Conservation (phyloP, 2,888 invertebrate species). For the Melanophora roralis region DNA sequence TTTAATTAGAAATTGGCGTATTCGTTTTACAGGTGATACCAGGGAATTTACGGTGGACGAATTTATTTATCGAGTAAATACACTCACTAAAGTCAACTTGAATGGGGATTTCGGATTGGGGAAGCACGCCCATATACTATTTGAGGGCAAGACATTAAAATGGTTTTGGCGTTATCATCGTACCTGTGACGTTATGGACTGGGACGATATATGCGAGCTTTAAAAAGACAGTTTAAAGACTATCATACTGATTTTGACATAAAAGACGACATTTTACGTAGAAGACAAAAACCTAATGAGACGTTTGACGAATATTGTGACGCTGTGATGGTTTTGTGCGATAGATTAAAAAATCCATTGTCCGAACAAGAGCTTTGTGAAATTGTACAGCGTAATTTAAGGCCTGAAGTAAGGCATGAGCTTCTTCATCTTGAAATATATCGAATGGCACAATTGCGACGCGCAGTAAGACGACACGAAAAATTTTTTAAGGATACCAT, state of each 20-base stretch:
- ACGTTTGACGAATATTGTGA: neutral
- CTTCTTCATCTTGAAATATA: no score
- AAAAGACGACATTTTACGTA: neutral
- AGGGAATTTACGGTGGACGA: neutral
- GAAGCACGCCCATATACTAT: neutral
- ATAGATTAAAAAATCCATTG: neutral
- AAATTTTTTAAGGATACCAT: no score
- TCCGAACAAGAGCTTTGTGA: neutral
- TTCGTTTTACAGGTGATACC: no score
- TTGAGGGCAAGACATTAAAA: neutral
- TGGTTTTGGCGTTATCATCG: neutral
- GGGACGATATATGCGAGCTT: neutral
- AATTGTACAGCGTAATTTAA: no score
- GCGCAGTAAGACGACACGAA: no score
- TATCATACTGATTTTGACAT: neutral
- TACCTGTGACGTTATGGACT: neutral
- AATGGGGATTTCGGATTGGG: neutral
- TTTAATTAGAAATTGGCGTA: no score
- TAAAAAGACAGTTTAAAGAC: neutral
- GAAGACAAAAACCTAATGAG: neutral
- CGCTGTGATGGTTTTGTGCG: neutral
- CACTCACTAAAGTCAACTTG: neutral
- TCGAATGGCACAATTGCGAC: no score
- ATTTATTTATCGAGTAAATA: neutral
- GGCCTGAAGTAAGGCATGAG: no score